Conservation (phyloP, 2,888 invertebrate genomes). For the Galerucella nymphaeae region DNA sequence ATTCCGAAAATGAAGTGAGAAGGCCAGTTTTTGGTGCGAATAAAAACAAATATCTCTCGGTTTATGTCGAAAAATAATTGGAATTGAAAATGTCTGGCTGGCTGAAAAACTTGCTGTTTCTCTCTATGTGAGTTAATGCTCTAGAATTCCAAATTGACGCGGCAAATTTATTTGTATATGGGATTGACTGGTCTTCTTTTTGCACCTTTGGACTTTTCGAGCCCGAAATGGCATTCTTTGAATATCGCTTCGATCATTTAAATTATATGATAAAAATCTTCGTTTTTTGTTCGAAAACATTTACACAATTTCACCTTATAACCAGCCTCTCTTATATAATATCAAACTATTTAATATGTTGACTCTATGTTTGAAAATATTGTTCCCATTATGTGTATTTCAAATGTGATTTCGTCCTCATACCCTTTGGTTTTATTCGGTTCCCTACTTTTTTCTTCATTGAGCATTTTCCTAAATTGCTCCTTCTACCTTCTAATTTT, state of each 20-base stretch:
- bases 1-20: constrained; percentile 56
- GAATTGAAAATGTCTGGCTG: constrained; percentile 59
- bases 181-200: constrained; percentile 46
- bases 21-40: constrained; percentile 56
- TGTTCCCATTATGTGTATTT: too few relatives aligned
- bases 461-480: too few relatives aligned
- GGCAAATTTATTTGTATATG: constrained; percentile 55
- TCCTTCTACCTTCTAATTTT: too few relatives aligned
- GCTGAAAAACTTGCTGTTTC: constrained; percentile 57
- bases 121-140: constrained; percentile 59
- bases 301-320: not conserved
- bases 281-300: not conserved
- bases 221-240: constrained; percentile 47
- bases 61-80: constrained; percentile 63
- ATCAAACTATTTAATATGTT: not conserved
- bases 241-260: constrained; percentile 20
- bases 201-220: constrained; percentile 41
- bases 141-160: constrained; percentile 61
- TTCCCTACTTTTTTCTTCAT: too few relatives aligned
- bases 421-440: too few relatives aligned
- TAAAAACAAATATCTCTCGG: constrained; percentile 58
- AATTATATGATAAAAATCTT: constrained; percentile 24
- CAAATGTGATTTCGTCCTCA: too few relatives aligned
- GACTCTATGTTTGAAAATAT: too few relatives aligned
- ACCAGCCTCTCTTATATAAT: not conserved